Percentiles rank a stretch among this genome's conserved stretches.
Conservation (phyloP, 1,140 invertebrate genomes). For the Drosophila ogumai region DNA sequence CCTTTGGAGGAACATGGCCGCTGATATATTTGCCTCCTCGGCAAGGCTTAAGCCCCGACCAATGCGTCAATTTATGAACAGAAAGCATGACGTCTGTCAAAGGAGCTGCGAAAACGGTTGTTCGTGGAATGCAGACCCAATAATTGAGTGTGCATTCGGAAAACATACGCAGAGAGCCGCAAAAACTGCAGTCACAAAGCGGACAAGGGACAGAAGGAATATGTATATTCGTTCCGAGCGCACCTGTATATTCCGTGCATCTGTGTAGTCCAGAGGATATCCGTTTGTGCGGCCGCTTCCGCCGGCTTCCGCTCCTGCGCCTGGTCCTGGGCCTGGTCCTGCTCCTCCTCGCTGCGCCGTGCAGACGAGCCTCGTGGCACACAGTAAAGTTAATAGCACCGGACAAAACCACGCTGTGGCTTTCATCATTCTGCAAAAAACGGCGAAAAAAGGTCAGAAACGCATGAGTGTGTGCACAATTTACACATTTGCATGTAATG, state of each 20-base stretch:
- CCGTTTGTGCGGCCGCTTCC: slow-evolving; percentile 62
- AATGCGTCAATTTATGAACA: slow-evolving; percentile 10
- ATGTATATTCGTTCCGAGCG: slow-evolving; percentile 29
- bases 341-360: slow-evolving; percentile 73
- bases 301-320: slow-evolving; percentile 17
- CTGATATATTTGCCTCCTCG: neutral
- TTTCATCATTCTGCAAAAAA: slow-evolving; percentile 81
- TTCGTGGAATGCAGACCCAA: slow-evolving; percentile 23
- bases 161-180: slow-evolving; percentile 29
- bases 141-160: slow-evolving; percentile 56
- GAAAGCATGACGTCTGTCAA: slow-evolving; percentile 9
- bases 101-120: slow-evolving; percentile 11
- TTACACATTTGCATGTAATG: slow-evolving; percentile 34
- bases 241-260: slow-evolving; percentile 76
- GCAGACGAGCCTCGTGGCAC: slow-evolving; percentile 76
- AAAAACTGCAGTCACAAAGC: slow-evolving; percentile 61
- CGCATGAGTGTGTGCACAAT: slow-evolving; percentile 26
- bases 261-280: slow-evolving; percentile 77
- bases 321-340: slow-evolving; percentile 11
- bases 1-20: too few relatives aligned
- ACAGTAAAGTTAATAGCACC: slow-evolving; percentile 80
- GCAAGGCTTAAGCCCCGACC: neutral
- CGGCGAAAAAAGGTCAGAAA: slow-evolving; percentile 24
- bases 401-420: slow-evolving; percentile 83
- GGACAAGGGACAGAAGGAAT: slow-evolving; percentile 1